These are phyloP conservation scores for Scomber scombrus DNA, from an alignment of 2,113 vertebrate species.

Conservation along the genomic window DNA sequence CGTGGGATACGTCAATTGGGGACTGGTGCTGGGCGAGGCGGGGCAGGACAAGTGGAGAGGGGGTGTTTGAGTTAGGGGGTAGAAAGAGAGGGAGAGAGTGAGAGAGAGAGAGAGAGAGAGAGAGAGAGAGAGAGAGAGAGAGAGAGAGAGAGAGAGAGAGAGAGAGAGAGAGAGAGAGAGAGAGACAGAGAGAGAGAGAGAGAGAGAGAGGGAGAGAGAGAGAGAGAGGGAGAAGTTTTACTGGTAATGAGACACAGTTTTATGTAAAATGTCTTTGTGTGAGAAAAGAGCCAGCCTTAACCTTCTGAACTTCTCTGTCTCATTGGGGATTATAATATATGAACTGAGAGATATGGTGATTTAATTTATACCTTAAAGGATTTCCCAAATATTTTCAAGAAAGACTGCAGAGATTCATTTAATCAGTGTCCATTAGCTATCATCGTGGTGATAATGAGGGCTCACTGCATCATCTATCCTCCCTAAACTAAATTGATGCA, in stretches of 20 bases:
- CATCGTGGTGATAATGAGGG: not conserved
- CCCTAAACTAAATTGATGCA: not conserved
- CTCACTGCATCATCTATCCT: conserved; percentile 18
- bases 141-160: not conserved
- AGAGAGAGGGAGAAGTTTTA: not conserved
- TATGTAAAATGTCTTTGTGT: not conserved
- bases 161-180: too few relatives aligned
- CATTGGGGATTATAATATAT: conserved; percentile 29
- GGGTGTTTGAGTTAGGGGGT: conserved; percentile 2
- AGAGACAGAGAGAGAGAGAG: too few relatives aligned
- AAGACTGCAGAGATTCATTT: not conserved
- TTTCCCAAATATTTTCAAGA: not conserved
- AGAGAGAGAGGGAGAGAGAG: not conserved
- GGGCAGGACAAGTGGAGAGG: conserved; percentile 29
- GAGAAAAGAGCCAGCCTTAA: not conserved
- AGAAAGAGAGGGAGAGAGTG: not conserved
- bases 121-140: not conserved
- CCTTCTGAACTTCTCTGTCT: not conserved
- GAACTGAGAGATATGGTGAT: not conserved
- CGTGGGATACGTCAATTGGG: conserved; percentile 56
- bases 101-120: too few relatives aligned
- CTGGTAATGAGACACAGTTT: not conserved
- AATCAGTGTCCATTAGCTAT: conserved; percentile 11
- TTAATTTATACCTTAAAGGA: conserved; percentile 23
- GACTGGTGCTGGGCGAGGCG: conserved; percentile 48